These are phyloP conservation scores for Speoplatyrhinus poulsoni DNA, from an alignment of 2,113 vertebrate species.

Conservation along the genomic window DNA sequence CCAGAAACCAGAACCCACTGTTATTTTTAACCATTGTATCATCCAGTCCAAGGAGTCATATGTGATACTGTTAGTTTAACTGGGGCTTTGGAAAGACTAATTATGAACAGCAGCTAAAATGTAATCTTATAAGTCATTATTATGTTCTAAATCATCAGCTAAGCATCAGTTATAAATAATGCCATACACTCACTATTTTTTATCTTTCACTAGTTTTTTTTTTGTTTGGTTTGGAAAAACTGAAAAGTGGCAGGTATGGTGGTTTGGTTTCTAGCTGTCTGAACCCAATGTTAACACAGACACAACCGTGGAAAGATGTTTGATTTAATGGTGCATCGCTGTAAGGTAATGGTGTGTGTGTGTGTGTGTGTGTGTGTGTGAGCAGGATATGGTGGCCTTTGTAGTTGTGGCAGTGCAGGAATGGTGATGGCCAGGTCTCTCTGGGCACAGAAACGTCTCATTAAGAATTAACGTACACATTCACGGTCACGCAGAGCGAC, in stretches of 20 bases:
- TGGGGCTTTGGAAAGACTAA: no score
- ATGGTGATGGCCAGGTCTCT: slow-evolving; percentile 74
- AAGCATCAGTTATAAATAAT: no score
- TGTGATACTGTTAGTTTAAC: no score
- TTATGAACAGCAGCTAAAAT: no score
- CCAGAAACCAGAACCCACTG: no score
- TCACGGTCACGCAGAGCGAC: slow-evolving; percentile 72
- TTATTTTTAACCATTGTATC: no score
- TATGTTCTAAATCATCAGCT: no score
- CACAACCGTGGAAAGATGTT: slow-evolving; percentile 46
- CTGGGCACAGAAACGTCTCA: slow-evolving; percentile 80
- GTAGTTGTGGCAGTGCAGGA: slow-evolving; percentile 68
- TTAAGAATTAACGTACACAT: slow-evolving; percentile 84
- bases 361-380: neutral
- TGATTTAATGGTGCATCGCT: slow-evolving; percentile 64
- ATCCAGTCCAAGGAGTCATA: no score
- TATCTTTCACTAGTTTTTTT: no score
- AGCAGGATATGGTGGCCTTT: slow-evolving; percentile 63
- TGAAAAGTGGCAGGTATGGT: neutral
- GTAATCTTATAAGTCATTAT: no score
- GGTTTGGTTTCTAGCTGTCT: slow-evolving; percentile 42
- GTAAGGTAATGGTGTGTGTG: slow-evolving; percentile 68
- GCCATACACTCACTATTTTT: no score
- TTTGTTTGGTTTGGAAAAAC: no score
- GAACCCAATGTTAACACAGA: slow-evolving; percentile 28